Conservation (phyloP, 2,797 vertebrate species). For the Microhierax caerulescens region DNA sequence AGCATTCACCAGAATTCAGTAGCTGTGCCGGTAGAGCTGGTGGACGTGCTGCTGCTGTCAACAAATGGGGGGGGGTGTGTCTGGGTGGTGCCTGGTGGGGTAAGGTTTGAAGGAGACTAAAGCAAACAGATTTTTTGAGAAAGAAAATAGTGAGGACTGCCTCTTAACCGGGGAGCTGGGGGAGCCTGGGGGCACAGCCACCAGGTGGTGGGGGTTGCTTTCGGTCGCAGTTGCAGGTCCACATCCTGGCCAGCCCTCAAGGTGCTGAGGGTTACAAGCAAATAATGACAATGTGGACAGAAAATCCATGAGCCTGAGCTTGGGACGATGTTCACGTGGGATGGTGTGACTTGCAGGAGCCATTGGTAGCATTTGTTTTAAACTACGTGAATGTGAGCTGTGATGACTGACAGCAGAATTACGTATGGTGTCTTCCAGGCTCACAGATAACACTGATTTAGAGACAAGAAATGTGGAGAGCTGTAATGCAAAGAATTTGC, state of each 20-base stretch:
- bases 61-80: background rate
- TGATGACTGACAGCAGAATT: background rate
- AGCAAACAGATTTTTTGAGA: background rate
- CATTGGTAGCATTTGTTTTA: background rate
- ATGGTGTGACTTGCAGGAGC: background rate
- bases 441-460: background rate
- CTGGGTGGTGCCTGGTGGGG: rapidly evolving
- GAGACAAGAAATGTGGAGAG: background rate
- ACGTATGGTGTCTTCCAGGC: rapidly evolving
- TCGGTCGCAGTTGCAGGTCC: background rate
- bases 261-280: rapidly evolving
- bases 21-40: background rate
- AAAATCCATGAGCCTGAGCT: background rate
- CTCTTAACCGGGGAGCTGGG: background rate
- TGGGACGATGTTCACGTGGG: background rate
- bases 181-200: background rate
- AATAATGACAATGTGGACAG: background rate
- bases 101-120: background rate
- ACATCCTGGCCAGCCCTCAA: too few species aligned
- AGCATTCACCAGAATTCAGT: background rate
- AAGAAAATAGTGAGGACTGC: background rate
- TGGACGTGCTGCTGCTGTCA: background rate
- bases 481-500: background rate
- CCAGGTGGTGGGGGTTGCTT: background rate
- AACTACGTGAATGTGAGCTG: background rate